Evolutionary conservation across 2,888 invertebrate species (phyloP), one percentile per base, ranked within the genome.

Genomic region (Iselma pallidipennis): DNA sequence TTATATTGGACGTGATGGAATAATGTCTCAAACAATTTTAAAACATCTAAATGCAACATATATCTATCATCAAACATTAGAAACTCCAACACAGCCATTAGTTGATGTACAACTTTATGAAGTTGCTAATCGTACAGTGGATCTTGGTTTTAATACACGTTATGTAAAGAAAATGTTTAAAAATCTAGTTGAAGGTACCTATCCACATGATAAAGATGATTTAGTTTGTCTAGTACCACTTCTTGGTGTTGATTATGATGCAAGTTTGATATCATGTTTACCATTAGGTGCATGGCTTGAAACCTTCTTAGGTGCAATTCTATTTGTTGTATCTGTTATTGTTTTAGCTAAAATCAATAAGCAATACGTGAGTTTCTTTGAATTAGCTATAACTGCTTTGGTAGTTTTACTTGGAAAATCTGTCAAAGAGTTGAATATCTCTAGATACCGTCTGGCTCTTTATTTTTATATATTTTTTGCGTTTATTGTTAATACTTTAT

Each of bases 151-250:
- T 6, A 70, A 69, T 48, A 64, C 70, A 12, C 55, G 70, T 12
- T 65, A 67, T 21, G 42, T 70, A 19, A 65, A 65, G 14, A 48
- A 26, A 12, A 61, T 62, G 52, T 67, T 69, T 28, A 49, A 63
- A 25, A 64, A 67, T 54, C 29, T 65, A 6, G 63, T 70, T 19
- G 70, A 70, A 49, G 60, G 55, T 23, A 63, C 61, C 4, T 70
- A 70, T 50, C 70, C 70, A 0, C 68, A 69, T 55, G 70, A 65
- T 51, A 55, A 61, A 9, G 70, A 70, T 31, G 67, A 67, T 49
- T 55, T 70, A 14, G 49, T 58, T 5, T 59, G 61, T 42, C 51
- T 70, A 37, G 67, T 69, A 9, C 70, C 70, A 2, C 31, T 48
- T 14, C 48, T 59, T 9, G 7, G 19, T 12, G 50, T 37, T 10